A percentile compares a stretch with the other conserved stretches of the same genome.
These are phyloP conservation scores for Porites rus DNA, from an alignment of 92 coral and sea anemone species.

Conservation along the genomic window DNA sequence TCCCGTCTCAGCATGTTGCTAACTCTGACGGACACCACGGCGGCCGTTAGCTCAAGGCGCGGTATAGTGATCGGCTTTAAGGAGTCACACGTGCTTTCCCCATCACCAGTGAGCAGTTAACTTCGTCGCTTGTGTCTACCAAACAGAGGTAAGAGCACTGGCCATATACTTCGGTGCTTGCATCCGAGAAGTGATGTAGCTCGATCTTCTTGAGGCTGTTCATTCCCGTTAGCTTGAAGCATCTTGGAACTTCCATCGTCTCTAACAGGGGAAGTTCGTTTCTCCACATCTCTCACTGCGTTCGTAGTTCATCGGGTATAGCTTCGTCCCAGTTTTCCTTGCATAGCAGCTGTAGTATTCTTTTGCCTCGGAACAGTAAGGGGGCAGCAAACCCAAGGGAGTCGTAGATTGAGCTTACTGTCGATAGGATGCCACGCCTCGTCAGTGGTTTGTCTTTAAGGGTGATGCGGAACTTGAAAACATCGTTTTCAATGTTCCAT, in stretches of 20 bases:
- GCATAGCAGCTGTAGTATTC: background rate
- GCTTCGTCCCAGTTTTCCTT: constrained; percentile 10
- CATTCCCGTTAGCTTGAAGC: background rate
- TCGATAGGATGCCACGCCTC: constrained; percentile 1
- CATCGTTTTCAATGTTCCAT: constrained; percentile 48
- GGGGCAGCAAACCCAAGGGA: constrained; percentile 9
- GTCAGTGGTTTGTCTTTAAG: background rate
- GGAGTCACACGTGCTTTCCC: constrained; percentile 64
- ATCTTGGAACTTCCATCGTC: background rate
- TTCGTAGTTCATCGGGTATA: background rate
- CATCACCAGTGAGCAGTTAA: constrained; percentile 30
- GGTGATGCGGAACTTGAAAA: constrained; percentile 4
- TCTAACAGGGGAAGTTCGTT: constrained; percentile 21
- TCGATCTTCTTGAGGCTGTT: background rate
- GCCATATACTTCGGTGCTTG: constrained; percentile 11
- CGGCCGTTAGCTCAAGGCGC: constrained; percentile 62
- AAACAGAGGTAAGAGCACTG: constrained; percentile 6
- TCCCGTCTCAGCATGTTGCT: constrained; percentile 36
- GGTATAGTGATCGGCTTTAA: constrained; percentile 44
- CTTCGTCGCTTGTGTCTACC: constrained; percentile 10
- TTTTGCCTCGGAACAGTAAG: background rate
- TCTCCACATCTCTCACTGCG: background rate
- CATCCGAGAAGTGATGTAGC: constrained; percentile 11
- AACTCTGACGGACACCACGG: constrained; percentile 44
- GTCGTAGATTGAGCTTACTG: constrained; percentile 7